Evolutionary conservation across 2,888 invertebrate genomes (phyloP).

Genomic region (Odontocerum albicorne): DNA sequence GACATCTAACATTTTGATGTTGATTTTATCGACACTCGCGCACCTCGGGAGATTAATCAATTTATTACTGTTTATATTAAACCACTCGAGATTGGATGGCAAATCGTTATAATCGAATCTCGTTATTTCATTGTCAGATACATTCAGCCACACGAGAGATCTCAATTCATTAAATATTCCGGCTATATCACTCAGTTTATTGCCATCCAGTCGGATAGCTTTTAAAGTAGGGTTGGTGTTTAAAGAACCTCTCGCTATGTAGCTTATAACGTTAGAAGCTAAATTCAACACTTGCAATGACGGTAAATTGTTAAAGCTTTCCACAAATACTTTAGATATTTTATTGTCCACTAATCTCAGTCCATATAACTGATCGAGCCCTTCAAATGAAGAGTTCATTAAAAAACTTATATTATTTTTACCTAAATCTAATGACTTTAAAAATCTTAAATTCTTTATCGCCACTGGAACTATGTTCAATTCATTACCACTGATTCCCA

Average conservation of each 20-base stretch:
- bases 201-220: constrained; percentile 75
- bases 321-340: constrained; percentile 71
- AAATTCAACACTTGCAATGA: constrained; percentile 77
- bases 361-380: constrained; percentile 72
- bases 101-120: constrained; percentile 78
- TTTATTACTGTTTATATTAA: constrained; percentile 77
- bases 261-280: constrained; percentile 75
- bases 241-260: constrained; percentile 73
- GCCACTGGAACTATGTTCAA: constrained; percentile 68
- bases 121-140: constrained; percentile 73
- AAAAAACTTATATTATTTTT: constrained; percentile 77
- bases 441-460: constrained; percentile 65
- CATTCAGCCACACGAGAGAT: constrained; percentile 76
- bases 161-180: constrained; percentile 71
- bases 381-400: constrained; percentile 70
- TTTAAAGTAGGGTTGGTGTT: constrained; percentile 70
- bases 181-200: constrained; percentile 71
- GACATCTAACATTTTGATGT: constrained; percentile 72
- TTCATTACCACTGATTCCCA: constrained; percentile 71
- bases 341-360: constrained; percentile 81
- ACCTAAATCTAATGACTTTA: constrained; percentile 78
- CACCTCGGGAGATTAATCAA: constrained; percentile 65
- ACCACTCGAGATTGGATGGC: constrained; percentile 73
- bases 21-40: constrained; percentile 56
- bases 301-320: constrained; percentile 73